Evolutionary conservation across 2,113 vertebrate species (phyloP), one percentile per base, ranked within the genome.

Genomic region (Junco hyemalis): DNA sequence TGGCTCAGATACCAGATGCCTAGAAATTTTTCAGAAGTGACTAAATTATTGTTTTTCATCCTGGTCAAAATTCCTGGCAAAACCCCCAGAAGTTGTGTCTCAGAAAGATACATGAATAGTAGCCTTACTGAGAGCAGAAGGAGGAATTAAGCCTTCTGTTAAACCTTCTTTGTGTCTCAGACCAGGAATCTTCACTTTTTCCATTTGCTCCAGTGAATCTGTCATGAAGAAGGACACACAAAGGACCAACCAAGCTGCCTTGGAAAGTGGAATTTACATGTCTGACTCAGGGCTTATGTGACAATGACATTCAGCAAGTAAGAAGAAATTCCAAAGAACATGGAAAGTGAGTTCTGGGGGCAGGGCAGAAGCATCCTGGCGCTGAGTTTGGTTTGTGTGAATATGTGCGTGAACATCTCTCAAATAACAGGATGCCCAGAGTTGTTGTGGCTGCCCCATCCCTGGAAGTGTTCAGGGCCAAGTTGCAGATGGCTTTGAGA

Each of bases 81-180:
- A 69, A 57, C 3, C 5, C 0, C 1, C 13, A 33, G 40, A 88
- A 31, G 20, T 28, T 12, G 31, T 11, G 10, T 44, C 29, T 71
- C 65, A 38, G 24, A 82, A 94, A 74, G 2, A 7, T 45, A 63
- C 50, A 36, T 11, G n/a, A 82, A 33, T 3, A 64, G 45, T 14
- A 90, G 35, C 14, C 25, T 28, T 29, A 24, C 11, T 10, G 59
- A 70, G 54, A 77, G 66, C 31, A 65, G 40, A 40, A 90, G 38
- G 13, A 84, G 36, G 16, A 81, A 51, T 25, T 40, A 33, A 89
- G 20, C 33, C 19, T 66, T 53, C 54, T 78, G 7, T 53, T 76
- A 47, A 80, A 45, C 10, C 10, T 40, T 50, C 40, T 47, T 11
- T 1, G 0, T 26, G 48, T 53, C 31, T 50, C 61, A 79, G 25